Conservation (phyloP, 2,113 vertebrate species). For the Apaloderma vittatum region DNA sequence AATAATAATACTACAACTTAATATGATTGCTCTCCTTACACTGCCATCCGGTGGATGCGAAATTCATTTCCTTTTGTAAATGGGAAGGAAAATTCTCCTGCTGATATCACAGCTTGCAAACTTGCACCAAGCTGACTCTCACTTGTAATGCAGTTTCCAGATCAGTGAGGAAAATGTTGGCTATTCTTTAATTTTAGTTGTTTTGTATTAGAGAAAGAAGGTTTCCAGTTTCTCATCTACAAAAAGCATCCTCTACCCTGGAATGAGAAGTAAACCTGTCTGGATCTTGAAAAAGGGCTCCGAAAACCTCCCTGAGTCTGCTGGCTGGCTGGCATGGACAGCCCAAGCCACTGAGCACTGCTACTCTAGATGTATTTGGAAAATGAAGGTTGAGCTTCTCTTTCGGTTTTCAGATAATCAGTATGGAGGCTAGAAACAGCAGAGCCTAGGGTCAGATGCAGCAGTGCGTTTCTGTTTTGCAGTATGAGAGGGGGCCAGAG, state of each 20-base stretch:
- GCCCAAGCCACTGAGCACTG: not conserved
- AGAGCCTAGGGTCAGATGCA: not conserved
- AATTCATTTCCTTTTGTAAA: constrained; percentile 22
- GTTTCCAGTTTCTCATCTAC: not conserved
- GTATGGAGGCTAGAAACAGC: not conserved
- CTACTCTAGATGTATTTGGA: not conserved
- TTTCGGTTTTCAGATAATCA: constrained; percentile 1
- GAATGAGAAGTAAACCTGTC: not conserved
- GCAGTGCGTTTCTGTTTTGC: not conserved
- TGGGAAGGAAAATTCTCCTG: constrained; percentile 16
- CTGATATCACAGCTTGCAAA: constrained; percentile 20
- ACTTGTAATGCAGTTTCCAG: not conserved
- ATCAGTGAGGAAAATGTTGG: not conserved
- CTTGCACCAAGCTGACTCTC: not conserved
- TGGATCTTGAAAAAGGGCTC: not conserved
- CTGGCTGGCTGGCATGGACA: not conserved
- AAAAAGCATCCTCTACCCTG: not conserved
- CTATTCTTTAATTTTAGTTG: constrained; percentile 11
- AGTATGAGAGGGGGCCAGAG: not conserved
- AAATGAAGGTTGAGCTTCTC: not conserved
- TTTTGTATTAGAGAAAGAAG: not conserved
- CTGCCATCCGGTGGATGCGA: constrained; percentile 64
- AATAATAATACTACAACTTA: constrained; percentile 17
- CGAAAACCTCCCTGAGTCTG: not conserved
- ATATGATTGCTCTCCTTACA: constrained; percentile 51